Conservation (phyloP, 2,113 vertebrate species). For the Eudorcas thomsonii region DNA sequence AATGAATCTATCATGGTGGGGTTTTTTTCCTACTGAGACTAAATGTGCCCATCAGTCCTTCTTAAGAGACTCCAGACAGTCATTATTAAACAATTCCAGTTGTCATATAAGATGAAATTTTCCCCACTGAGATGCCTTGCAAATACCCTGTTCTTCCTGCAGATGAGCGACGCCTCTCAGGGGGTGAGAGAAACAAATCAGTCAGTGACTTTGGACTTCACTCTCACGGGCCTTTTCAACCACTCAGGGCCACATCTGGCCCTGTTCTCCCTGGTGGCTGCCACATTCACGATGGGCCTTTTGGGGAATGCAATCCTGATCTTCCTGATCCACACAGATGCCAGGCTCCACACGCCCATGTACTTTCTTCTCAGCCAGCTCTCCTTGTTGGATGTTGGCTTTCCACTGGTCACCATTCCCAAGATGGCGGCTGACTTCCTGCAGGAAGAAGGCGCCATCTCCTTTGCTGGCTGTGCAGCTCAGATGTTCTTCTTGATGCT, state of each 20-base stretch:
- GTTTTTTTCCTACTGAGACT: background rate
- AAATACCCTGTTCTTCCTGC: background rate
- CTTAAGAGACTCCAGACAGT: background rate
- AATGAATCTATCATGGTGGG: background rate
- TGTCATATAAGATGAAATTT: background rate
- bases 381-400: slow-evolving; percentile 59
- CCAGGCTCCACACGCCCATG: slow-evolving; percentile 55
- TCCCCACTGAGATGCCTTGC: background rate
- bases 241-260: background rate
- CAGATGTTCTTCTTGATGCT: slow-evolving; percentile 66
- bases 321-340: slow-evolving; percentile 40
- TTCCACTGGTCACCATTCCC: slow-evolving; percentile 56
- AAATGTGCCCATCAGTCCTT: background rate
- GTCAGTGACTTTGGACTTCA: slow-evolving; percentile 8
- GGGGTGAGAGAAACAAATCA: background rate
- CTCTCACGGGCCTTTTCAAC: slow-evolving; percentile 18
- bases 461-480: slow-evolving; percentile 7
- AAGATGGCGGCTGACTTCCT: slow-evolving; percentile 39
- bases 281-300: slow-evolving; percentile 3
- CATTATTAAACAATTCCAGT: background rate
- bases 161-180: background rate
- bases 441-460: background rate
- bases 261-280: slow-evolving; percentile 12
- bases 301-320: slow-evolving; percentile 45
- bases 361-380: slow-evolving; percentile 65